A percentile compares a stretch with the other conserved stretches of the same genome.
phyloP scores from a whole-genome alignment of 2,797 vertebrate species.

The Uromys caudimaculatus region DNA sequence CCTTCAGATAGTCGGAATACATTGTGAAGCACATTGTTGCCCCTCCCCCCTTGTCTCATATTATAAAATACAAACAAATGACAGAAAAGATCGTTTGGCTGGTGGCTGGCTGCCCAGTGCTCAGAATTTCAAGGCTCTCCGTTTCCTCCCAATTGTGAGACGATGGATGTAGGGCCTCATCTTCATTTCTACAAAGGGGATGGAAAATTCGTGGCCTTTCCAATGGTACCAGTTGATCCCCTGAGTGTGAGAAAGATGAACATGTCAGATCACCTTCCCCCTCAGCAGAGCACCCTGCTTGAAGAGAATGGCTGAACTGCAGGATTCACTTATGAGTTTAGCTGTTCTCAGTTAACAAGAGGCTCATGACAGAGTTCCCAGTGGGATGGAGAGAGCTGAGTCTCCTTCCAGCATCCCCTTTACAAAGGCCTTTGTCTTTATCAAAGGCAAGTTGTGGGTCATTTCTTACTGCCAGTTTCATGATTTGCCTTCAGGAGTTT shows the following conservation, averaged over 20 bases:
- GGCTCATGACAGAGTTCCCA: not conserved
- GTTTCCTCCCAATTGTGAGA: conserved; percentile 92
- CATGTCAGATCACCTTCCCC: not conserved
- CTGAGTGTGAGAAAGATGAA: conserved; percentile 85
- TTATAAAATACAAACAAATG: conserved; percentile 91
- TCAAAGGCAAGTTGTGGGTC: not conserved
- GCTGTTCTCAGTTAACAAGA: not conserved
- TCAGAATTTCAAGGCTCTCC: conserved; percentile 92
- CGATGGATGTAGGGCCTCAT: conserved; percentile 96
- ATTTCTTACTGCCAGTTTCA: not conserved
- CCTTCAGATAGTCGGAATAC: conserved; percentile 69
- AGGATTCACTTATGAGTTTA: not conserved
- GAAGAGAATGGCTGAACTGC: not conserved
- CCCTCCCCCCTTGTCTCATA: conserved; percentile 78
- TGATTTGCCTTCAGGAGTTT: not conserved
- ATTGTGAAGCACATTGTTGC: conserved; percentile 76
- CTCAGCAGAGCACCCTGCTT: not conserved
- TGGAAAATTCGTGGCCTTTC: conserved; percentile 99
- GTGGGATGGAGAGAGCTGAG: not conserved
- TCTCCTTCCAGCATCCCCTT: not conserved
- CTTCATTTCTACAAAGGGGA: conserved; percentile 99
- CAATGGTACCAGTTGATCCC: conserved; percentile 99
- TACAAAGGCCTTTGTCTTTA: not conserved
- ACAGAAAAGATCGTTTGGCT: conserved; percentile 82
- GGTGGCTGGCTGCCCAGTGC: conserved; percentile 65